Conservation (phyloP, 2,888 invertebrate genomes). For the Dryobota labecula region DNA sequence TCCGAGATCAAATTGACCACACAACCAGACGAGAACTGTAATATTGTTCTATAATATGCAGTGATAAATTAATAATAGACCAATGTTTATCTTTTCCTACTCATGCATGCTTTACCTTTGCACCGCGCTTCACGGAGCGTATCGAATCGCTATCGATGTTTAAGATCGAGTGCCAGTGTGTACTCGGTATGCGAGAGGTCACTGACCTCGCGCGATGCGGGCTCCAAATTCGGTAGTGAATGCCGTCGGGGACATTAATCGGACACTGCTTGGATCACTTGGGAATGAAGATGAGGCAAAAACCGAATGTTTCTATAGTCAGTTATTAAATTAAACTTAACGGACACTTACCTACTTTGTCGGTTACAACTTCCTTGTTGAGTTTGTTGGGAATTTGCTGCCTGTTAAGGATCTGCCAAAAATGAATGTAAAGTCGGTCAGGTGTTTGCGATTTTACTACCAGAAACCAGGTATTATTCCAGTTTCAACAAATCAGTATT, state of each 20-base stretch:
- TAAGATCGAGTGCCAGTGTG: constrained; percentile 74
- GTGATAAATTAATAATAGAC: constrained; percentile 22
- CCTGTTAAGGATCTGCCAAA: constrained; percentile 6
- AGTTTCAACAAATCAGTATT: background rate
- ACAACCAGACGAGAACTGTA: background rate
- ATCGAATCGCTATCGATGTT: constrained; percentile 76
- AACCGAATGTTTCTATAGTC: constrained; percentile 45
- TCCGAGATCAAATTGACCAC: background rate
- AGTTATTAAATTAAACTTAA: constrained; percentile 51
- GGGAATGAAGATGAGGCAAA: constrained; percentile 68
- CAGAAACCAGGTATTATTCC: background rate
- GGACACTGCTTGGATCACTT: constrained; percentile 74
- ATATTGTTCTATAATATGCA: constrained; percentile 11
- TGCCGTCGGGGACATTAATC: constrained; percentile 84
- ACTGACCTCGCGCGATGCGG: constrained; percentile 81
- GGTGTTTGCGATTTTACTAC: background rate
- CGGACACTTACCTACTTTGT: constrained; percentile 13
- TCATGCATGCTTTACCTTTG: constrained; percentile 48
- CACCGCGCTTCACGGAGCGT: constrained; percentile 65
- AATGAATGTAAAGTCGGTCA: background rate
- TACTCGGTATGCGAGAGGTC: constrained; percentile 76
- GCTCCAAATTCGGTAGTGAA: constrained; percentile 84
- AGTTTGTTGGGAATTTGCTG: background rate
- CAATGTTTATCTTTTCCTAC: constrained; percentile 27
- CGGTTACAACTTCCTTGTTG: constrained; percentile 9